Conservation (phyloP, 2,797 vertebrate species). For the Spinus pinus region DNA sequence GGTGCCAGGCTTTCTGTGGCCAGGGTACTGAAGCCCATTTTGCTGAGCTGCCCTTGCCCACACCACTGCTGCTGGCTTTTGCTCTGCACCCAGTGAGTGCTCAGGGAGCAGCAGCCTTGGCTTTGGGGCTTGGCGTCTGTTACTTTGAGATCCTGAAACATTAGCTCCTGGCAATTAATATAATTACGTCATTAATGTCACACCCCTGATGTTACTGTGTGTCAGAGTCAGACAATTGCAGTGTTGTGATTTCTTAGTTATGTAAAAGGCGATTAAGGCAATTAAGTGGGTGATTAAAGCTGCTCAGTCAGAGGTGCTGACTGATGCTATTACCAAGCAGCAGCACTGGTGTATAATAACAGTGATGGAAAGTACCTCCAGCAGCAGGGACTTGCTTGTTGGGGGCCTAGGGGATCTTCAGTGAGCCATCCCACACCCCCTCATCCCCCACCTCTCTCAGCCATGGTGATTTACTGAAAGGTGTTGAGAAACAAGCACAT, state of each 20-base stretch:
- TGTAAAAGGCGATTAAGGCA: conserved; percentile 70
- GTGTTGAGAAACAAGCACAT: not conserved
- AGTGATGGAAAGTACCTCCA: not conserved
- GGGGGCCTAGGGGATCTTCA: not conserved
- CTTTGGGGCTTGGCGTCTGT: not conserved
- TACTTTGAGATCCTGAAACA: conserved; percentile 17
- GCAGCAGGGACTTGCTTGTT: not conserved
- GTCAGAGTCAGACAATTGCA: conserved; percentile 65
- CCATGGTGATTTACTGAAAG: not conserved
- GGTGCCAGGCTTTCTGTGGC: not conserved
- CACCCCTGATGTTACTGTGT: conserved; percentile 60
- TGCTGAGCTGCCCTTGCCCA: not conserved
- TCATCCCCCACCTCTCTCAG: not conserved
- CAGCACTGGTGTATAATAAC: not conserved
- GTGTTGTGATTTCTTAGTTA: conserved; percentile 70
- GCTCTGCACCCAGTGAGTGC: not conserved
- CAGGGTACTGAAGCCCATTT: not conserved
- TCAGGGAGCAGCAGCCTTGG: not conserved
- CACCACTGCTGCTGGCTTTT: not conserved
- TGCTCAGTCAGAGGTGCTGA: conserved; percentile 46
- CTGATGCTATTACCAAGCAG: conserved; percentile 24
- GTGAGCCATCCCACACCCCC: not conserved
- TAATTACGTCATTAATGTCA: conserved; percentile 65
- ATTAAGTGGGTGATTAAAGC: conserved; percentile 55
- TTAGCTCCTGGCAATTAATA: conserved; percentile 50